phyloP scores from a whole-genome alignment of 1,140 invertebrate species.

The Anastatus disparis region DNA sequence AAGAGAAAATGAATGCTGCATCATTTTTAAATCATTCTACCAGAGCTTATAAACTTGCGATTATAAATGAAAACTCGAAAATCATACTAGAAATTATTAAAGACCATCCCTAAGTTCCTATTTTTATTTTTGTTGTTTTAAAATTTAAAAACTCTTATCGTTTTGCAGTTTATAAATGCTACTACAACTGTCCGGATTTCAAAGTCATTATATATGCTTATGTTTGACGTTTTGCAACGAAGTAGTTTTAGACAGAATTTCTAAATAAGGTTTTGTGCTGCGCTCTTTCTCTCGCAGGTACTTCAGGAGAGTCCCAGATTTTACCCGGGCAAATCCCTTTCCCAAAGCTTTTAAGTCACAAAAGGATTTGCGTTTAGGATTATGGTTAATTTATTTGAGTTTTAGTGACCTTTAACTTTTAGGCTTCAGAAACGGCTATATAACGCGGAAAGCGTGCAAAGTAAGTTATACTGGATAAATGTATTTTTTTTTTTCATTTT shows the following conservation, averaged over 20 bases:
- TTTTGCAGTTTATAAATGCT: constrained; percentile 18
- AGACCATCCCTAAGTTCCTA: neutral
- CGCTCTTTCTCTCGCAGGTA: constrained; percentile 10
- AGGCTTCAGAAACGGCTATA: too few relatives aligned
- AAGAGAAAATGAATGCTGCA: too few relatives aligned
- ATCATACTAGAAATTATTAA: too few relatives aligned
- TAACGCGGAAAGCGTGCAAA: too few relatives aligned
- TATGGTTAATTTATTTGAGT: constrained; percentile 43
- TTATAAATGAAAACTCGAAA: too few relatives aligned
- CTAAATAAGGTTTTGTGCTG: constrained; percentile 41
- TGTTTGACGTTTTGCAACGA: constrained; percentile 38
- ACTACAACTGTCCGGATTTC: constrained; percentile 18
- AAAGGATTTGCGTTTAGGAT: constrained; percentile 41
- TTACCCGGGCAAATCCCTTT: constrained; percentile 21
- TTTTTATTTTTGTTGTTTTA: neutral
- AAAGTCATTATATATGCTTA: constrained; percentile 23
- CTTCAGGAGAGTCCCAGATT: neutral
- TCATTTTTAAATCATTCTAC: too few relatives aligned
- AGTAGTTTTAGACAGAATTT: constrained; percentile 36
- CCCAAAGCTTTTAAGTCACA: constrained; percentile 42
- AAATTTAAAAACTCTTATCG: constrained; percentile 27
- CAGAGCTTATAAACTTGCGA: too few relatives aligned
- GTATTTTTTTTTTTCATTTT: too few relatives aligned
- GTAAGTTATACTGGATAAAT: too few relatives aligned
- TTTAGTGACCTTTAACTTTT: constrained; percentile 42